A percentile compares a stretch with the other conserved stretches of the same genome.
phyloP scores from a whole-genome alignment of 2,888 invertebrate species.

The Omphaloscelis lunosa region DNA sequence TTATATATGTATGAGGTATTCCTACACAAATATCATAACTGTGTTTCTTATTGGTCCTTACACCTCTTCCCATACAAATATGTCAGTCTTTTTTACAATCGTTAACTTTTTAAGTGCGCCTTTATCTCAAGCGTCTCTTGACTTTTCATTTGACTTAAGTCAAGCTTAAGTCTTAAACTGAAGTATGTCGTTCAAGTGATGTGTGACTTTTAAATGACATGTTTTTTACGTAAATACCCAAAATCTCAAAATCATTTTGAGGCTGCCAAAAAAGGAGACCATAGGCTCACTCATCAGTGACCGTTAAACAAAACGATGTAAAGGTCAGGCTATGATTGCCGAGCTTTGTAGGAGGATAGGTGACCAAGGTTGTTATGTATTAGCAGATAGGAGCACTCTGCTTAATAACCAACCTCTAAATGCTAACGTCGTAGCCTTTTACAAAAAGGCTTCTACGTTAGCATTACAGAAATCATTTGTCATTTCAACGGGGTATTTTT shows the following conservation, averaged over 20 bases:
- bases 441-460: no score
- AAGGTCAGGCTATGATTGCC: not conserved
- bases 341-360: not conserved
- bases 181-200: conserved; percentile 23
- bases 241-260: not conserved
- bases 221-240: not conserved
- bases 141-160: conserved; percentile 19
- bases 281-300: not conserved
- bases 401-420: not conserved
- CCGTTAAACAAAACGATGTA: not conserved
- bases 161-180: conserved; percentile 7
- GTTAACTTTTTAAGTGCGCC: not conserved
- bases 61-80: not conserved
- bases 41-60: not conserved
- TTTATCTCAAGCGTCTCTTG: conserved; percentile 18
- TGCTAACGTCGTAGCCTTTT: not conserved
- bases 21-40: not conserved
- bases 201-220: conserved; percentile 20
- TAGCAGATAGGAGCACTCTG: not conserved
- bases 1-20: not conserved
- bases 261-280: not conserved
- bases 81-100: not conserved
- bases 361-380: not conserved
- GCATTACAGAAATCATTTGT: no score
- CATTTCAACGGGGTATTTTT: not conserved